Evolutionary conservation across 2,888 invertebrate genomes (phyloP).

Genomic region (Cabera pusaria): DNA sequence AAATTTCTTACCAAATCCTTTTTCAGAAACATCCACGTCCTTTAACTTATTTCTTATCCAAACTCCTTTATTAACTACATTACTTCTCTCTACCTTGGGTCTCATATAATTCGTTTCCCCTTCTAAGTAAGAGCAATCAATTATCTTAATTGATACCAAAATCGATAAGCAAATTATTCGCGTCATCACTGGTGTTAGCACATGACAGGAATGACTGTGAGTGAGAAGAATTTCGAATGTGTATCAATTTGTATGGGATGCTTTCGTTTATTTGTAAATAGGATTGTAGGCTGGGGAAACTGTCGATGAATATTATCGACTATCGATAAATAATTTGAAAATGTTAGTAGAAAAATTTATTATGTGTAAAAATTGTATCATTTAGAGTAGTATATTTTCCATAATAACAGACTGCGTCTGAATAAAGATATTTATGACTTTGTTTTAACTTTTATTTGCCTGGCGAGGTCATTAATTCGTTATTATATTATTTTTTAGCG

Average conservation of each 20-base stretch:
- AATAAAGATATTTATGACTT: no score
- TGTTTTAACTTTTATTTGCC: no score
- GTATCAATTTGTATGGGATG: slow-evolving; percentile 38
- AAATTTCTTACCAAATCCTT: slow-evolving; percentile 7
- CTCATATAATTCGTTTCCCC: slow-evolving; percentile 42
- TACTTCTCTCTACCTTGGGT: slow-evolving; percentile 56
- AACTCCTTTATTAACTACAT: slow-evolving; percentile 60
- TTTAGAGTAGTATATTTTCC: no score
- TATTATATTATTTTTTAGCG: no score
- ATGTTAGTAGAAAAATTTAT: no score
- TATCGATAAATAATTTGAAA: no score
- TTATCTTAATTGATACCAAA: slow-evolving; percentile 31
- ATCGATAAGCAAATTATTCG: slow-evolving; percentile 39
- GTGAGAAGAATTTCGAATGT: slow-evolving; percentile 45
- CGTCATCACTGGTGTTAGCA: slow-evolving; percentile 49
- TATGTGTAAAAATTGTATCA: no score
- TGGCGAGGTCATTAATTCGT: no score
- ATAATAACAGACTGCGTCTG: no score
- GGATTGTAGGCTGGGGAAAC: slow-evolving; percentile 3
- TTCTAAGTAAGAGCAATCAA: slow-evolving; percentile 36
- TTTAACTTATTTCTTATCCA: slow-evolving; percentile 48
- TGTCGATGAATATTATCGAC: no score
- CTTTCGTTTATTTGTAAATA: slow-evolving; percentile 54
- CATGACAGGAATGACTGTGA: slow-evolving; percentile 13
- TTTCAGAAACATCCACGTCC: slow-evolving; percentile 29